Evolutionary conservation across 2,113 vertebrate genomes (phyloP).

Genomic region (Plotosus lineatus): DNA sequence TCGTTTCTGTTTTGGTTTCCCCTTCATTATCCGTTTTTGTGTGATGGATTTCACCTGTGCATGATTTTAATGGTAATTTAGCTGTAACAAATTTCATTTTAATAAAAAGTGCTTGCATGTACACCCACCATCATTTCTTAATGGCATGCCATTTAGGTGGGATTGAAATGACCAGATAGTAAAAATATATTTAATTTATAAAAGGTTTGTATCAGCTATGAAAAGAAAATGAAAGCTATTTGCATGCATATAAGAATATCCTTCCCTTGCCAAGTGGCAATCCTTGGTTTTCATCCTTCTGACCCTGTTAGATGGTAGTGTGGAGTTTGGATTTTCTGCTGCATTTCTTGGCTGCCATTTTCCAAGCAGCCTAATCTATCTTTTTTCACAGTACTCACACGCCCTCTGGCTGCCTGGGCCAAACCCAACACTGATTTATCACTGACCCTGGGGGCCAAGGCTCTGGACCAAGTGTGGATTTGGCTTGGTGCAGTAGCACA

Average conservation of each 20-base stretch:
- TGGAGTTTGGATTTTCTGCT: background rate
- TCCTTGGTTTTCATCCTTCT: background rate
- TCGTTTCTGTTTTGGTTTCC: background rate
- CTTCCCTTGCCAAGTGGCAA: background rate
- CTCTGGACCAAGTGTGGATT: slow-evolving; percentile 25
- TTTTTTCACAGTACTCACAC: slow-evolving; percentile 30
- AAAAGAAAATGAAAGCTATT: background rate
- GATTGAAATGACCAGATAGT: background rate
- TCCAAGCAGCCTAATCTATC: slow-evolving; percentile 14
- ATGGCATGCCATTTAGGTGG: background rate
- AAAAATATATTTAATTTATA: background rate
- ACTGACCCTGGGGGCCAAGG: slow-evolving; percentile 21
- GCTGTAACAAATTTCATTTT: background rate
- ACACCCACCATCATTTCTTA: background rate
- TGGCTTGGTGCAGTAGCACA: slow-evolving; percentile 6
- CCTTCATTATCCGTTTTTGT: background rate
- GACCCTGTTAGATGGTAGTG: background rate
- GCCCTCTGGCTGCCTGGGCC: slow-evolving; percentile 29
- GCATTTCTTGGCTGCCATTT: background rate
- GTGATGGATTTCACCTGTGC: background rate
- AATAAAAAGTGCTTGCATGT: background rate
- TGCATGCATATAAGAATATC: background rate
- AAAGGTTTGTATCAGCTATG: background rate
- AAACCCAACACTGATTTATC: slow-evolving; percentile 34
- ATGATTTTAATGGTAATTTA: background rate